Evolutionary conservation across 2,888 invertebrate genomes (phyloP).

Genomic region (Phengaris arion): DNA sequence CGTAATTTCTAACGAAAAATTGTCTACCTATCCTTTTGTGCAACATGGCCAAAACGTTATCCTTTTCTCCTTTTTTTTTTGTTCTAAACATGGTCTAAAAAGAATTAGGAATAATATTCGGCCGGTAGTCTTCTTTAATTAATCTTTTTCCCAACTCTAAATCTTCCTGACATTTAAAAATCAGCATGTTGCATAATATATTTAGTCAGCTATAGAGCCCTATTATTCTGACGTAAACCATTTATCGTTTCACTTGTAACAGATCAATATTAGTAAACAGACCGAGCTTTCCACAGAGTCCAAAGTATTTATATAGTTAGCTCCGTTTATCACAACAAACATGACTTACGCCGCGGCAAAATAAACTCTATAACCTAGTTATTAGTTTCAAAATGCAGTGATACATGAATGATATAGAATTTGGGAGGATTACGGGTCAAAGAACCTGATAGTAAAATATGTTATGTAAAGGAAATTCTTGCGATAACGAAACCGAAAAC

Average conservation of each 20-base stretch:
- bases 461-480: slow-evolving; percentile 7
- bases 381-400: neutral
- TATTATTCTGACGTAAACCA: neutral
- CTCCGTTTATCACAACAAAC: neutral
- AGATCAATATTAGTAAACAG: slow-evolving; percentile 20
- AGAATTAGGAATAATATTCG: no score
- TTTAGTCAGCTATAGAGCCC: neutral
- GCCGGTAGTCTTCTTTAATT: no score
- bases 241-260: neutral
- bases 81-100: no score
- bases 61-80: no score
- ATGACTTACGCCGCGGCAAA: neutral
- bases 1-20: no score
- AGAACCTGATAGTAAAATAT: slow-evolving; percentile 2
- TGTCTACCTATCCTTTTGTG: no score
- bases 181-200: no score
- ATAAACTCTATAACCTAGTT: neutral
- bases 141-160: no score
- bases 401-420: neutral
- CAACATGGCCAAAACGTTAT: no score
- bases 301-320: neutral
- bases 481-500: neutral
- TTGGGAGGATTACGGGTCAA: slow-evolving; percentile 9
- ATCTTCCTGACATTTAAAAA: no score
- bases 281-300: neutral